Percentiles rank a stretch among this genome's conserved stretches.
Conservation (phyloP, 1,140 invertebrate genomes). For the Arion vulgaris region DNA sequence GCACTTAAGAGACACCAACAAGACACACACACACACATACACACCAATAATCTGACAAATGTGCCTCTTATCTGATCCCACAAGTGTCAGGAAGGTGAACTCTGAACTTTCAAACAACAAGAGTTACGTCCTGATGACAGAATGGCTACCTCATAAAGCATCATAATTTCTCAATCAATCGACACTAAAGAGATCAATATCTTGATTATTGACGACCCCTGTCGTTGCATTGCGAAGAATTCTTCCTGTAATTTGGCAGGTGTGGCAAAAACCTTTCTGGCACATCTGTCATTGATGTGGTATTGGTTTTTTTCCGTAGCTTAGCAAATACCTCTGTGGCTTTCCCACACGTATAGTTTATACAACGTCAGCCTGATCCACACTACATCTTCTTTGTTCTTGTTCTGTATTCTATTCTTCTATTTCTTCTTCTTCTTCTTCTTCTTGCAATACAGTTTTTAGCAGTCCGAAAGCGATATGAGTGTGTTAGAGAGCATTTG, state of each 20-base stretch:
- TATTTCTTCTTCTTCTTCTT: no score
- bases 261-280: not conserved
- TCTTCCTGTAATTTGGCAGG: constrained; percentile 6
- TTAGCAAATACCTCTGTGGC: not conserved
- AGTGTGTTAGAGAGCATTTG: no score
- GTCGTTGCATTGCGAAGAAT: not conserved
- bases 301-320: not conserved
- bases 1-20: no score
- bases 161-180: constrained; percentile 16
- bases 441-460: no score
- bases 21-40: no score
- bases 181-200: constrained; percentile 11
- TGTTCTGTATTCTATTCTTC: no score
- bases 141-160: not conserved
- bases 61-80: not conserved
- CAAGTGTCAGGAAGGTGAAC: not conserved
- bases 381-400: no score
- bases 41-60: no score
- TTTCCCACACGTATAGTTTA: no score
- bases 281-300: not conserved
- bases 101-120: not conserved
- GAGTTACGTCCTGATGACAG: not conserved
- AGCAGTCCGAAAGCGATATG: no score
- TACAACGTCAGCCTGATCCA: no score
- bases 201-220: constrained; percentile 5